These are phyloP conservation scores for Leptodactylus fallax DNA, from an alignment of 2,797 vertebrate genomes.

Conservation along the genomic window DNA sequence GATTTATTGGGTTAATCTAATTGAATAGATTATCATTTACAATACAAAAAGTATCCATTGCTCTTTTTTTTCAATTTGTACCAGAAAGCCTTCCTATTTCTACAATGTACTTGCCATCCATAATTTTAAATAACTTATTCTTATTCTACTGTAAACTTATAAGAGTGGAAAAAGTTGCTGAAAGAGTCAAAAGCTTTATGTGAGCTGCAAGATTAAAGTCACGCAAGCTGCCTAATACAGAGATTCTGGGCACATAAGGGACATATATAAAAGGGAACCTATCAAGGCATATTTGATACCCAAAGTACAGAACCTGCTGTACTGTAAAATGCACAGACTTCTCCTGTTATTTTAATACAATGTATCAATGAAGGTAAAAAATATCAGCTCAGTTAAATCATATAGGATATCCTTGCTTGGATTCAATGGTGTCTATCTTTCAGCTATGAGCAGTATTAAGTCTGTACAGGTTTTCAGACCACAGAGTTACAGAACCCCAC, in stretches of 20 bases:
- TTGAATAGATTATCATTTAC: slow-evolving; percentile 54
- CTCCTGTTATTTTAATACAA: no score
- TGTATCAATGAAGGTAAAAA: no score
- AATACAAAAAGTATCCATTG: slow-evolving; percentile 44
- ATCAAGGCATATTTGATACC: no score
- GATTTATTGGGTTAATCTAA: slow-evolving; percentile 57
- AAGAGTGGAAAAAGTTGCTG: neutral
- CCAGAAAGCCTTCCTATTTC: slow-evolving; percentile 30
- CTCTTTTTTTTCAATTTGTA: slow-evolving; percentile 20
- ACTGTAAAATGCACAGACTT: no score
- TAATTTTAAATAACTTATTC: slow-evolving; percentile 26
- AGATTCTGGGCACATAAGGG: neutral
- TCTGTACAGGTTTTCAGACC: no score
- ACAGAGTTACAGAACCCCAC: no score
- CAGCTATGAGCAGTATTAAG: no score
- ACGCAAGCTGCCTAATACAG: neutral
- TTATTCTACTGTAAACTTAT: neutral
- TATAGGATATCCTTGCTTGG: no score
- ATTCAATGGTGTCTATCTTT: no score
- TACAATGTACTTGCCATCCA: slow-evolving; percentile 1
- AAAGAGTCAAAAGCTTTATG: neutral
- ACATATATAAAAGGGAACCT: no score
- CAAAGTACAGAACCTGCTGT: no score
- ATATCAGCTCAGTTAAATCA: no score
- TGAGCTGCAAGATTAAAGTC: neutral